These are phyloP conservation scores for Callipepla squamata DNA, from an alignment of 2,113 vertebrate genomes.

Conservation along the genomic window DNA sequence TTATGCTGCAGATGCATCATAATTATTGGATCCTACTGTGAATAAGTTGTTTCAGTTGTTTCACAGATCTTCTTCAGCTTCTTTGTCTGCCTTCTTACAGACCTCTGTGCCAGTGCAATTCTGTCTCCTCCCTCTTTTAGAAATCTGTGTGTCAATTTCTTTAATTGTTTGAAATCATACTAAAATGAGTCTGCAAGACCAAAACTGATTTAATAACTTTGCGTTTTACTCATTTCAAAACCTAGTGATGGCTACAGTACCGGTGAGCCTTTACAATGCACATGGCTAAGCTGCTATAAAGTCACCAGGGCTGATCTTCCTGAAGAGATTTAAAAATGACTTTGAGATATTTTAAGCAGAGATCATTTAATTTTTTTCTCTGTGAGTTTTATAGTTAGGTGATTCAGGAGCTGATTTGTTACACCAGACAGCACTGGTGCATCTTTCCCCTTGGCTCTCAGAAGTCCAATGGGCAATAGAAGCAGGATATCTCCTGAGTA, in stretches of 20 bases:
- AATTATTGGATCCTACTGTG: background rate
- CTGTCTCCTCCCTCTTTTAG: conserved; percentile 11
- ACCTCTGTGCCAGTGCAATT: background rate
- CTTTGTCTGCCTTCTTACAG: background rate
- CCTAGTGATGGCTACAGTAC: conserved; percentile 28
- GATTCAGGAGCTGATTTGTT: conserved; percentile 70
- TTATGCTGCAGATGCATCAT: background rate
- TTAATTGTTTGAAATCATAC: conserved; percentile 46
- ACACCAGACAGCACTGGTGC: conserved; percentile 32
- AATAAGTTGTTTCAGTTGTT: conserved; percentile 3
- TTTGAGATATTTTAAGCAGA: conserved; percentile 69
- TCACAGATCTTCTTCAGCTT: background rate
- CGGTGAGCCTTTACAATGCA: conserved; percentile 53
- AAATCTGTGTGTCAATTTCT: conserved; percentile 35
- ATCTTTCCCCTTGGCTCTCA: conserved; percentile 39
- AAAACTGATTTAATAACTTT: conserved; percentile 74
- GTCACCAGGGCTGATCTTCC: conserved; percentile 63
- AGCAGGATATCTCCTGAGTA: conserved; percentile 52
- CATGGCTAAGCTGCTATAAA: conserved; percentile 72
- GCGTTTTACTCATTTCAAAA: conserved; percentile 53
- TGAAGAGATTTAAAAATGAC: conserved; percentile 74
- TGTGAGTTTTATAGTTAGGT: conserved; percentile 62
- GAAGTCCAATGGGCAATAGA: conserved; percentile 13
- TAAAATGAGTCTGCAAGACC: conserved; percentile 12
- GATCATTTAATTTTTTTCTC: conserved; percentile 68